Conservation (phyloP, 1,140 invertebrate species). For the Leucophenga varia region DNA sequence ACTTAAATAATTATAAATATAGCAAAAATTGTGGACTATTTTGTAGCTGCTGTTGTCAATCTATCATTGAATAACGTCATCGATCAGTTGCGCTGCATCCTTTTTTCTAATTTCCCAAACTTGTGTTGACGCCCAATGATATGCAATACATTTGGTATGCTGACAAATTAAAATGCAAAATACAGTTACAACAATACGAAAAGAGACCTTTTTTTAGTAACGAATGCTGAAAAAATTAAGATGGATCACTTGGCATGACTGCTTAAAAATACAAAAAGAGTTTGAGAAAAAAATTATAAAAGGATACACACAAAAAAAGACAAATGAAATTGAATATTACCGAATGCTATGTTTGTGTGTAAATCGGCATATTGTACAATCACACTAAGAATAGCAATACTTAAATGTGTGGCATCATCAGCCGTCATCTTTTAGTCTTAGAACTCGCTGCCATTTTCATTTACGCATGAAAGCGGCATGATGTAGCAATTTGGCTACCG, state of each 20-base stretch:
- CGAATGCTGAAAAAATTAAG: slow-evolving; percentile 52
- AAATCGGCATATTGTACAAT: no score
- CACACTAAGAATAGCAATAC: no score
- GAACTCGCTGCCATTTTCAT: slow-evolving; percentile 9
- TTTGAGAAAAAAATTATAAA: slow-evolving; percentile 13
- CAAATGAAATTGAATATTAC: slow-evolving; percentile 10
- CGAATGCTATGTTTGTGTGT: no score
- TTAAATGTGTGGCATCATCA: no score
- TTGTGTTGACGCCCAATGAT: slow-evolving; percentile 22
- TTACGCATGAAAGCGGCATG: slow-evolving; percentile 34
- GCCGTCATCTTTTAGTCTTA: no score
- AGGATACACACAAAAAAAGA: slow-evolving; percentile 24
- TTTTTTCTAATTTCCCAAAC: neutral
- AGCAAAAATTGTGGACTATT: no score
- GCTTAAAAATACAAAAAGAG: slow-evolving; percentile 19
- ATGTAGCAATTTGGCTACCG: slow-evolving; percentile 42
- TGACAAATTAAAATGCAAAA: slow-evolving; percentile 52
- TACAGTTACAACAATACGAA: slow-evolving; percentile 22
- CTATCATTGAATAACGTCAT: slow-evolving; percentile 49
- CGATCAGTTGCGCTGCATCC: slow-evolving; percentile 29
- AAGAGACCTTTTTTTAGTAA: slow-evolving; percentile 25
- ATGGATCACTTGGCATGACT: slow-evolving; percentile 51
- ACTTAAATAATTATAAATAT: no score
- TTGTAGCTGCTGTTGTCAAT: no score
- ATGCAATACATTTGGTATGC: slow-evolving; percentile 35